These are phyloP conservation scores for Psilopogon haemacephalus DNA, from an alignment of 2,113 vertebrate species.

Conservation along the genomic window DNA sequence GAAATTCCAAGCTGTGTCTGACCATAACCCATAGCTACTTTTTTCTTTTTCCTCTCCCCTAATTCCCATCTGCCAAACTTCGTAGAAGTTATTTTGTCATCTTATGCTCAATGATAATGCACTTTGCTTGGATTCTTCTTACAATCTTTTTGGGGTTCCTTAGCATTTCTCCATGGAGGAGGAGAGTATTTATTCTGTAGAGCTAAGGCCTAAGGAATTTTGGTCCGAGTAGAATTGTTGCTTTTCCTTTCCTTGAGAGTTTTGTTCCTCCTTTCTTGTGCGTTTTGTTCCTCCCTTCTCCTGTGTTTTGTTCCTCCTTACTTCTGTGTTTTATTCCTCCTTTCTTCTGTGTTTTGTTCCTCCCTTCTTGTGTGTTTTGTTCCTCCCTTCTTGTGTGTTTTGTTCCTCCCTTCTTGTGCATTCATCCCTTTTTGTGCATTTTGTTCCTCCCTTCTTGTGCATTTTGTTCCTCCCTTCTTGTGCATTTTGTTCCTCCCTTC, in stretches of 20 bases:
- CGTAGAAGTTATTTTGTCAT: neutral
- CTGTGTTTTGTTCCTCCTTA: too few species aligned
- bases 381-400: neutral
- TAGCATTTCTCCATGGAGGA: conserved; percentile 55
- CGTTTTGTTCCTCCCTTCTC: too few species aligned
- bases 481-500: neutral
- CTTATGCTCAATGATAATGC: neutral
- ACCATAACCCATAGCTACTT: too few species aligned
- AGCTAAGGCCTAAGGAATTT: neutral
- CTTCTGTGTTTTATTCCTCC: neutral
- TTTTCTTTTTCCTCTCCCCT: neutral
- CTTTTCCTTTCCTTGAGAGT: neutral
- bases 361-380: neutral
- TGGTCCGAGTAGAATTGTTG: conserved; percentile 11
- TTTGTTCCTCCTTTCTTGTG: neutral
- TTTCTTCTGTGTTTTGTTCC: too few species aligned
- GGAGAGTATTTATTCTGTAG: conserved; percentile 54
- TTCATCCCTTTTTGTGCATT: neutral
- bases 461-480: neutral
- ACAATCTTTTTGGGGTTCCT: conserved; percentile 41
- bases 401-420: neutral
- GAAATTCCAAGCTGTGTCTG: neutral
- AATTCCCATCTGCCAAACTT: neutral
- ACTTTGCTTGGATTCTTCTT: conserved; percentile 47
- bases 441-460: neutral